A percentile compares a stretch with the other conserved stretches of the same genome.
These are phyloP conservation scores for Physocephala rufipes DNA, from an alignment of 2,888 invertebrate genomes.

Conservation along the genomic window DNA sequence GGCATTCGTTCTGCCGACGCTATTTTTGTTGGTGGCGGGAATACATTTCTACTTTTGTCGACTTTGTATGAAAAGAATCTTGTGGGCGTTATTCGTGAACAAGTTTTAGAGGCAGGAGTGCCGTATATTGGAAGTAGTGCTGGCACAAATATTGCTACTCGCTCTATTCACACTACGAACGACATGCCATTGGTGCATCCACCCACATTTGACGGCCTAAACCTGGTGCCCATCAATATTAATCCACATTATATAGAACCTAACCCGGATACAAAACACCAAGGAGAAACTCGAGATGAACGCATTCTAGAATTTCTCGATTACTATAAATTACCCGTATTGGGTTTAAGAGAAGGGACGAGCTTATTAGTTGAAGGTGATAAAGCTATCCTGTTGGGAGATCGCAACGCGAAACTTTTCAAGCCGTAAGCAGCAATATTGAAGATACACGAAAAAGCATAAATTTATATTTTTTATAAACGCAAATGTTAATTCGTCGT, in stretches of 20 bases:
- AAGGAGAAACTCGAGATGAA: constrained; percentile 82
- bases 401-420: constrained; percentile 73
- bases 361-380: constrained; percentile 72
- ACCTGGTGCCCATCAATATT: constrained; percentile 82
- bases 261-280: constrained; percentile 70
- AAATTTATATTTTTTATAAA: neutral
- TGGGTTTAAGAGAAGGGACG: constrained; percentile 79
- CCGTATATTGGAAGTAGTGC: constrained; percentile 84
- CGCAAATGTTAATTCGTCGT: too few relatives aligned
- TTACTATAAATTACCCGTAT: constrained; percentile 70
- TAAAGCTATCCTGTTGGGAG: constrained; percentile 71
- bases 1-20: constrained; percentile 73
- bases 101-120: constrained; percentile 72
- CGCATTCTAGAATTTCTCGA: constrained; percentile 76
- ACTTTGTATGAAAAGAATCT: constrained; percentile 75
- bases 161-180: constrained; percentile 83
- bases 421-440: constrained; percentile 67
- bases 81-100: constrained; percentile 71
- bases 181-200: constrained; percentile 89
- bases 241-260: constrained; percentile 84
- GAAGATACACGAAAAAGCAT: neutral
- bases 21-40: constrained; percentile 83
- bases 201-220: constrained; percentile 74
- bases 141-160: constrained; percentile 84
- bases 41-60: constrained; percentile 79